Evolutionary conservation across 2,888 invertebrate genomes (phyloP).

Genomic region (Himalopsyche tibetana): DNA sequence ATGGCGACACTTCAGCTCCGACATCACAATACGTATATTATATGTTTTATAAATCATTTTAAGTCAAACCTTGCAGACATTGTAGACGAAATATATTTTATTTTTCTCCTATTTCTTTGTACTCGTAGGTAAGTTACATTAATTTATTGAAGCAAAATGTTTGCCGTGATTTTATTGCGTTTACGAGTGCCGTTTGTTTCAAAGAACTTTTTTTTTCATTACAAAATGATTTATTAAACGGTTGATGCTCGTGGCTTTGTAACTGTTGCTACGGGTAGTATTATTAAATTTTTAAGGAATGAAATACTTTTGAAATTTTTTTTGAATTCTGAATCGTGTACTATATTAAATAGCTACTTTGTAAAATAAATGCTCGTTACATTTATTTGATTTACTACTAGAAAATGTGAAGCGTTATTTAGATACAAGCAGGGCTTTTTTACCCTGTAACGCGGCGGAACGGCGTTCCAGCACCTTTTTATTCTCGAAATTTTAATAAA

Average conservation of each 20-base stretch:
- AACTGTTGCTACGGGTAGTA: background rate
- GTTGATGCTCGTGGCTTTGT: constrained; percentile 32
- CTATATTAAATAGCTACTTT: too few species aligned
- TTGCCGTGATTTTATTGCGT: constrained; percentile 36
- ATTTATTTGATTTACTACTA: too few species aligned
- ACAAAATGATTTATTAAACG: constrained; percentile 42
- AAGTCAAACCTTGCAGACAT: constrained; percentile 25
- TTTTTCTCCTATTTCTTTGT: constrained; percentile 11
- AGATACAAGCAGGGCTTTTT: too few species aligned
- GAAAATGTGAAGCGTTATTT: too few species aligned
- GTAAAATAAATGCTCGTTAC: too few species aligned
- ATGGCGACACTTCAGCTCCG: constrained; percentile 28
- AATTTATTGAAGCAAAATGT: constrained; percentile 43
- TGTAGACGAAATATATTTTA: constrained; percentile 22
- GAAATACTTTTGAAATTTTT: background rate
- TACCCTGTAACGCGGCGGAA: too few species aligned
- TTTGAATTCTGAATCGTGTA: background rate
- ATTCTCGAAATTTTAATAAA: too few species aligned
- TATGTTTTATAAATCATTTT: constrained; percentile 46
- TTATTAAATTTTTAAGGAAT: constrained; percentile 12
- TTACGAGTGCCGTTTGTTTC: constrained; percentile 26
- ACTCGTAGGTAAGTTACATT: background rate
- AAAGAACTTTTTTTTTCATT: constrained; percentile 35
- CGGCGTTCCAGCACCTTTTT: too few species aligned
- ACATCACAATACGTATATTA: constrained; percentile 18